Conservation (phyloP, 2,797 vertebrate genomes). For the Ptychobarbus kaznakovi region DNA sequence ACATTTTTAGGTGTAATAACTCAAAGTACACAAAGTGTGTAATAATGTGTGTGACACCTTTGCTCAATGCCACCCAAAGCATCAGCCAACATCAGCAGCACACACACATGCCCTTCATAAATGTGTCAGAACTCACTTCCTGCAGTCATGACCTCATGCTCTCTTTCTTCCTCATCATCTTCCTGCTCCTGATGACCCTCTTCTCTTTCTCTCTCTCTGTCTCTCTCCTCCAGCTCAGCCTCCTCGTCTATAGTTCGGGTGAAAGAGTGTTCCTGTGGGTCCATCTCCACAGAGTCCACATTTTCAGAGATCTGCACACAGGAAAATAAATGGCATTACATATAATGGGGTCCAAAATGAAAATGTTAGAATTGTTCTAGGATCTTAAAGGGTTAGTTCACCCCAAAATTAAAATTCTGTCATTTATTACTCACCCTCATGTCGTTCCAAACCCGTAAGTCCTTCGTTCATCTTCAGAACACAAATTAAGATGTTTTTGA, state of each 20-base stretch:
- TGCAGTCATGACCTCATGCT: slow-evolving; percentile 97
- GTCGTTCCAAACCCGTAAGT: no score
- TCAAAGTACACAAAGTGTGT: neutral
- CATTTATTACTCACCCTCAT: no score
- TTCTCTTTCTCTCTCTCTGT: slow-evolving; percentile 91
- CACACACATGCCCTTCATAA: slow-evolving; percentile 7
- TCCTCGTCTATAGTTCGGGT: slow-evolving; percentile 97
- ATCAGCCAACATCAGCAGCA: slow-evolving; percentile 17
- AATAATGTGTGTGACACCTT: neutral
- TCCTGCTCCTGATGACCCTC: slow-evolving; percentile 94
- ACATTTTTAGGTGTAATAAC: neutral
- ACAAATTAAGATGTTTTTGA: no score
- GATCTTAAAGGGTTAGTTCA: neutral
- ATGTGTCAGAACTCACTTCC: slow-evolving; percentile 87
- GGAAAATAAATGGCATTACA: neutral
- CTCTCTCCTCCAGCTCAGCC: slow-evolving; percentile 94
- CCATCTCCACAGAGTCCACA: slow-evolving; percentile 90
- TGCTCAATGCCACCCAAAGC: slow-evolving; percentile 11
- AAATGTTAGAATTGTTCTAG: neutral
- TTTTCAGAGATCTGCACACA: slow-evolving; percentile 88
- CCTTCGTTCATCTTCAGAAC: no score
- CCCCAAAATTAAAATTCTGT: no score
- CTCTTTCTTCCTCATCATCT: slow-evolving; percentile 93
- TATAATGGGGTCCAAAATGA: neutral
- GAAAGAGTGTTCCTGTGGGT: slow-evolving; percentile 92